These are phyloP conservation scores for Avahi laniger DNA, from an alignment of 2,797 vertebrate genomes.

Conservation along the genomic window DNA sequence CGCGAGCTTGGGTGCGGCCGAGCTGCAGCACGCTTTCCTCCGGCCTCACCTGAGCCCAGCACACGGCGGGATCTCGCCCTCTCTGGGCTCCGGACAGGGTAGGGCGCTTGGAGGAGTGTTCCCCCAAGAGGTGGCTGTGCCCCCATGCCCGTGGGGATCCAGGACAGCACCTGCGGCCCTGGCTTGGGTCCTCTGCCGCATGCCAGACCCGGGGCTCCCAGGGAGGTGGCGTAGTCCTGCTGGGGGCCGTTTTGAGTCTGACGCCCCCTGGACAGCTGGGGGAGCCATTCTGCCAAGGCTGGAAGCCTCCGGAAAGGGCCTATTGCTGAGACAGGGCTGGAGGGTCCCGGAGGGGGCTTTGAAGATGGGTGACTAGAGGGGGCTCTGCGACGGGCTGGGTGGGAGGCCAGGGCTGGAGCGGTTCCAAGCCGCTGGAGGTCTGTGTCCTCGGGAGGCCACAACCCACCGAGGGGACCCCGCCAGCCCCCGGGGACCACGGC, in stretches of 20 bases:
- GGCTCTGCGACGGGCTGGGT: neutral
- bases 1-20: too few species aligned
- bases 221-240: rapidly evolving
- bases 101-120: neutral
- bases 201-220: rapidly evolving
- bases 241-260: rapidly evolving
- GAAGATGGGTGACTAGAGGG: neutral
- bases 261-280: rapidly evolving
- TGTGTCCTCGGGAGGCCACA: rapidly evolving
- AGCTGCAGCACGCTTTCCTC: neutral
- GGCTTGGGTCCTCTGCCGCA: neutral
- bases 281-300: rapidly evolving
- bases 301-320: neutral
- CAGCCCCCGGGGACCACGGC: rapidly evolving
- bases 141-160: rapidly evolving
- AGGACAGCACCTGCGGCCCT: neutral
- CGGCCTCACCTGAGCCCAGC: neutral
- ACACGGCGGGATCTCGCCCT: rapidly evolving
- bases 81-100: rapidly evolving
- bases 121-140: rapidly evolving
- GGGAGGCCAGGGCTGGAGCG: neutral
- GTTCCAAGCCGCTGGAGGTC: neutral
- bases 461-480: rapidly evolving
- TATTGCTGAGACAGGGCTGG: neutral
- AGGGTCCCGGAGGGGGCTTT: rapidly evolving